phyloP scores from a whole-genome alignment of 2,888 invertebrate species.

The Blastobasis adustella region DNA sequence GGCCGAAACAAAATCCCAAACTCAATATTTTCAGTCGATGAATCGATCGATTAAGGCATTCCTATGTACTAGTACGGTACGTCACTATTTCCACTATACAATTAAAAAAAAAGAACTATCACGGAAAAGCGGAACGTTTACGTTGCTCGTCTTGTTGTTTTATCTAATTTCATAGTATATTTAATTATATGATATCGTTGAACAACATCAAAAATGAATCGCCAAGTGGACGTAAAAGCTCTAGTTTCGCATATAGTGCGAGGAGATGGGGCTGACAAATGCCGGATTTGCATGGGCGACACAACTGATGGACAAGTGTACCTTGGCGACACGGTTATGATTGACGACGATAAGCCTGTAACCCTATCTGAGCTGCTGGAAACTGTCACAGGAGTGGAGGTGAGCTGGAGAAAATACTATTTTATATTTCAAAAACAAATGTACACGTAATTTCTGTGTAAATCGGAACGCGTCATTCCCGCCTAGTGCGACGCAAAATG shows the following conservation, averaged over 20 bases:
- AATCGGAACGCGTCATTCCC: constrained; percentile 60
- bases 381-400: constrained; percentile 60
- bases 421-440: constrained; percentile 19
- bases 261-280: constrained; percentile 60
- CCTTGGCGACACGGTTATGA: constrained; percentile 61
- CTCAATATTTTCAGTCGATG: too few species aligned
- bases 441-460: constrained; percentile 41
- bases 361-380: constrained; percentile 57
- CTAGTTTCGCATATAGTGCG: constrained; percentile 62
- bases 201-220: constrained; percentile 36
- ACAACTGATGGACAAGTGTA: constrained; percentile 62
- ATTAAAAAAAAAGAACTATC: too few species aligned
- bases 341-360: constrained; percentile 57
- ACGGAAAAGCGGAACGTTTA: too few species aligned
- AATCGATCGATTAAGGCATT: too few species aligned
- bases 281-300: constrained; percentile 66
- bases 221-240: constrained; percentile 59
- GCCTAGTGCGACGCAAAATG: constrained; percentile 47
- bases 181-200: too few species aligned
- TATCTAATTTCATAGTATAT: not conserved
- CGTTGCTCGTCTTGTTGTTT: not conserved
- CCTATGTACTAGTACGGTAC: too few species aligned
- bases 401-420: constrained; percentile 20
- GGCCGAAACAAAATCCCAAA: too few species aligned
- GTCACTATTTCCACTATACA: too few species aligned